phyloP scores from a whole-genome alignment of 2,113 vertebrate species.

The Suricata suricatta region DNA sequence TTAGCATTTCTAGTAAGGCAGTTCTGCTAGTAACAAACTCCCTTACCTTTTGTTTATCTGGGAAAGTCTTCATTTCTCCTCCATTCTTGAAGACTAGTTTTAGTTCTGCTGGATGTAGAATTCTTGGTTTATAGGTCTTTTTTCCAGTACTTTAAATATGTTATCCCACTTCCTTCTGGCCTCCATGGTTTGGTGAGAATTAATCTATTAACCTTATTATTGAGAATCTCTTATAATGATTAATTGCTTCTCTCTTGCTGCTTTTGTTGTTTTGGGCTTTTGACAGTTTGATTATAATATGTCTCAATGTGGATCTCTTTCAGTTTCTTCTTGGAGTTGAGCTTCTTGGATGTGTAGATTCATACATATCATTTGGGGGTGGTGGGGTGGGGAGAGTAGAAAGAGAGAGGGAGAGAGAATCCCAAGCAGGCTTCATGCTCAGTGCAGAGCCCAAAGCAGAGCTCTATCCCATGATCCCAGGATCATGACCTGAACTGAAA shows the following conservation, averaged over 20 bases:
- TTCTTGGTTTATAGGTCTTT: not conserved
- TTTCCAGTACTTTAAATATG: not conserved
- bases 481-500: not conserved
- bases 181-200: not conserved
- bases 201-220: not conserved
- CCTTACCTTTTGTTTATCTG: constrained; percentile 15
- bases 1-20: not conserved
- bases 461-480: not conserved
- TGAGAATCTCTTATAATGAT: not conserved
- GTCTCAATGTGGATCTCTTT: not conserved
- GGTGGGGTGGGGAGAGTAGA: too few relatives aligned
- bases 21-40: not conserved
- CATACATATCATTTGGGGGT: not conserved
- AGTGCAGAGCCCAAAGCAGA: not conserved
- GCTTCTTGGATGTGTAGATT: not conserved
- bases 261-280: constrained; percentile 6
- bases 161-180: not conserved
- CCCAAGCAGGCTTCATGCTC: not conserved
- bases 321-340: not conserved
- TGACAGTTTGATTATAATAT: not conserved
- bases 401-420: not conserved
- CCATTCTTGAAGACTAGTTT: not conserved
- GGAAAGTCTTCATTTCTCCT: not conserved
- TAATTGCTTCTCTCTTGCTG: not conserved
- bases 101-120: not conserved